These are phyloP conservation scores for Mobula hypostoma DNA, from an alignment of 2,113 vertebrate genomes.

Conservation along the genomic window DNA sequence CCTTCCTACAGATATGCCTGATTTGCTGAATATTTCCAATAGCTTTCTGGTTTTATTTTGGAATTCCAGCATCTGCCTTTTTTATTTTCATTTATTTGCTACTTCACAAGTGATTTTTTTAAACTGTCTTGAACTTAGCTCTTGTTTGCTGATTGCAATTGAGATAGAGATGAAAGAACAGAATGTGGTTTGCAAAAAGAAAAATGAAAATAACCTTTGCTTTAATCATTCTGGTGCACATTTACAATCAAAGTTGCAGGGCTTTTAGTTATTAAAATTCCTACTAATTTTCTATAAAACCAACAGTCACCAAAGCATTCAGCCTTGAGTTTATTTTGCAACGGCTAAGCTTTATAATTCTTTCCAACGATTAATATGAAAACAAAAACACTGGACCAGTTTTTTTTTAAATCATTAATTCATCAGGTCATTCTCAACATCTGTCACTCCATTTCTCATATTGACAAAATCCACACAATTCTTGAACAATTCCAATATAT, in stretches of 20 bases:
- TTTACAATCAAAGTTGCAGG: background rate
- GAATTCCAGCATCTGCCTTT: too few species aligned
- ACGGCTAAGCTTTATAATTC: background rate
- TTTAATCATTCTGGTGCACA: constrained; percentile 6
- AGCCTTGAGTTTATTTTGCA: background rate
- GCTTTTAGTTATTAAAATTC: constrained; percentile 14
- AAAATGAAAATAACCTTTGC: background rate
- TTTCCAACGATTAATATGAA: background rate
- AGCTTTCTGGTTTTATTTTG: too few species aligned
- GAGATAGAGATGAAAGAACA: background rate
- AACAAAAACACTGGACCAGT: background rate
- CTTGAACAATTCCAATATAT: background rate
- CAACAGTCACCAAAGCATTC: background rate
- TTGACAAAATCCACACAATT: background rate
- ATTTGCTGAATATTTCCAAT: too few species aligned
- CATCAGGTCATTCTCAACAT: background rate
- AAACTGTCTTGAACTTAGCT: background rate
- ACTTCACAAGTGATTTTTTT: background rate
- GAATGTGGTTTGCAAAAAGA: background rate
- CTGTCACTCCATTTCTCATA: background rate
- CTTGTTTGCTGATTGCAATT: background rate
- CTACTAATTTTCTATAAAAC: background rate
- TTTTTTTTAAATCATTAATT: background rate
- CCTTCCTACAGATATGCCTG: too few species aligned
- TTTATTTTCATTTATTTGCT: too few species aligned